Evolutionary conservation across 2,888 invertebrate species (phyloP).

Genomic region (Hedychridium roseum): DNA sequence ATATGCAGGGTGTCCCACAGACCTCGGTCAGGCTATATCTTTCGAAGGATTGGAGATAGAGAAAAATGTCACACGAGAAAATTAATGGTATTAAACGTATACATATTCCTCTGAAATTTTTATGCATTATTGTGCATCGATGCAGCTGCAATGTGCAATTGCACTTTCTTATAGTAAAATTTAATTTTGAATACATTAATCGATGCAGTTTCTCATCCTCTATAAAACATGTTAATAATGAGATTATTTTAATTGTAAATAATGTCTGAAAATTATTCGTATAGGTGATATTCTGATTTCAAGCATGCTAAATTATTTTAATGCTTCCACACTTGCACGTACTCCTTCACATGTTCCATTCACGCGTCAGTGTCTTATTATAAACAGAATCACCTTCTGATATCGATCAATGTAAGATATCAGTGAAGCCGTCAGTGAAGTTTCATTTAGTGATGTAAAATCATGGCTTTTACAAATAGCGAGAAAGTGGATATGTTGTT

Average conservation of each 20-base stretch:
- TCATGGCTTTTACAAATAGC: constrained; percentile 1
- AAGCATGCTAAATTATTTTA: neutral
- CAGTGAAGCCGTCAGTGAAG: neutral
- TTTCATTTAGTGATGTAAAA: neutral
- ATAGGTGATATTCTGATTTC: neutral
- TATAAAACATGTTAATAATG: constrained; percentile 2
- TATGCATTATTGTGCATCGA: neutral
- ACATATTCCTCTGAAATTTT: constrained; percentile 1
- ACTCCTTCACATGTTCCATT: neutral
- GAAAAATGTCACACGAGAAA: no score
- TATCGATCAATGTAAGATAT: constrained; percentile 1
- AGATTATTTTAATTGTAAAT: no score
- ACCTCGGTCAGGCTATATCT: no score
- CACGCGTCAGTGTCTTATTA: neutral
- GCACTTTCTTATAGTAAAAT: neutral
- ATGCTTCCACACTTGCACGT: neutral
- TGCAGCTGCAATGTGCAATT: neutral
- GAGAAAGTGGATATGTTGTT: constrained; percentile 3
- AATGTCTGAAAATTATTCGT: neutral
- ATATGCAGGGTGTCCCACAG: no score
- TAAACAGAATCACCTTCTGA: neutral
- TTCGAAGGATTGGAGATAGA: no score
- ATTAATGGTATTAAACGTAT: constrained; percentile 1
- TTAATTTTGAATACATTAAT: constrained; percentile 1
- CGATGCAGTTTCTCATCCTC: constrained; percentile 2